These are phyloP conservation scores for Scrobipalpa atriplicella DNA, from an alignment of 2,888 invertebrate species.

Conservation along the genomic window DNA sequence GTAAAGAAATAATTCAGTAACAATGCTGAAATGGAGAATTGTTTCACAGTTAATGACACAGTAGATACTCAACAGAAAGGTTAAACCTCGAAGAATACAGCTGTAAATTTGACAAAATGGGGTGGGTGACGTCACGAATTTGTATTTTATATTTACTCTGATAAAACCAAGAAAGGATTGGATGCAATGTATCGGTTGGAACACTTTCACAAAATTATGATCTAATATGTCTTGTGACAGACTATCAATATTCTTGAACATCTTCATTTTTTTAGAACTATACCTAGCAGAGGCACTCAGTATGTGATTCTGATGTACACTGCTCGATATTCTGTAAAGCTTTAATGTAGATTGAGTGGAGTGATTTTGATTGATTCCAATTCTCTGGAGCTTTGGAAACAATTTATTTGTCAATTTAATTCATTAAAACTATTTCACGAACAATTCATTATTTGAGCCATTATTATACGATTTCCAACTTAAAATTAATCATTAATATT, in stretches of 20 bases:
- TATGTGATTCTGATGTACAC: no score
- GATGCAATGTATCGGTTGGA: conserved; percentile 44
- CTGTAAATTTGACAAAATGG: conserved; percentile 52
- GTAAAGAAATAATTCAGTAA: conserved; percentile 12
- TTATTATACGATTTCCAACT: no score
- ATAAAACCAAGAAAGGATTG: conserved; percentile 55
- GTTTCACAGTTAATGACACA: not conserved
- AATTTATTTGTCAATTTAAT: no score
- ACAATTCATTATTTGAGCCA: no score
- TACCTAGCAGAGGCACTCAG: not conserved
- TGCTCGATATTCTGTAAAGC: not conserved
- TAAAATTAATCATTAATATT: no score
- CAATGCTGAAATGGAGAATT: not conserved
- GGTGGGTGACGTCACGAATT: conserved; percentile 54
- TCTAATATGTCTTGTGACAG: conserved; percentile 58
- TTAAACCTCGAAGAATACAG: not conserved
- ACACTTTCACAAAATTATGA: conserved; percentile 49
- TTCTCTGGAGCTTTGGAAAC: not conserved
- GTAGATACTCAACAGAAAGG: conserved; percentile 1
- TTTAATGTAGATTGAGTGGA: not conserved
- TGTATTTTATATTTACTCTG: conserved; percentile 52
- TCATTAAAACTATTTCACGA: no score
- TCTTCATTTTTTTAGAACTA: conserved; percentile 1
- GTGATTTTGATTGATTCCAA: not conserved
- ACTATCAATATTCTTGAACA: conserved; percentile 31